phyloP scores from a whole-genome alignment of 92 coral and sea anemone species.

The Siderastrea siderea region DNA sequence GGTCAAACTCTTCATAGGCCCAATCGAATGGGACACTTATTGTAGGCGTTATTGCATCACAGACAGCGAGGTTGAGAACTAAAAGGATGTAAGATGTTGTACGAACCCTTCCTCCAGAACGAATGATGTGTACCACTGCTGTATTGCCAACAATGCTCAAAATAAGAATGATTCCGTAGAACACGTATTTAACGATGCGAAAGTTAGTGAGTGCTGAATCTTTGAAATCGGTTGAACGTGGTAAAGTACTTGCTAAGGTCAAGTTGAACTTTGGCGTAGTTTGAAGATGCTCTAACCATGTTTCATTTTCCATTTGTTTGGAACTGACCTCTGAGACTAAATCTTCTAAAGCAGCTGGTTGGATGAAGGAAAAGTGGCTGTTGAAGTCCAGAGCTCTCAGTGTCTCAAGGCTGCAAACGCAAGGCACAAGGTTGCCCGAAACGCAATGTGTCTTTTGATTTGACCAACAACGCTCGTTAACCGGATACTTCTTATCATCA shows the following conservation, averaged over 20 bases:
- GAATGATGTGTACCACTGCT: slow-evolving; percentile 72
- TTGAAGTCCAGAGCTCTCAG: too few species aligned
- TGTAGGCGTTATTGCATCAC: slow-evolving; percentile 82
- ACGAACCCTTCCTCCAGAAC: slow-evolving; percentile 41
- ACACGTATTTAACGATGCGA: slow-evolving; percentile 43
- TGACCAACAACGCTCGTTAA: not conserved
- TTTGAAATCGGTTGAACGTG: not conserved
- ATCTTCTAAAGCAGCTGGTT: not conserved
- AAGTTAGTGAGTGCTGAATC: slow-evolving; percentile 8
- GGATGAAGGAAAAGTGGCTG: too few species aligned
- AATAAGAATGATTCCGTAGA: slow-evolving; percentile 61
- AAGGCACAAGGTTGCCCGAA: too few species aligned
- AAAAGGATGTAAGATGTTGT: slow-evolving; percentile 79
- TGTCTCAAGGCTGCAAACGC: too few species aligned
- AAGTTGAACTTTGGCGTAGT: not conserved
- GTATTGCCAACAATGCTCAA: slow-evolving; percentile 79
- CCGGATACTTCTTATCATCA: not conserved
- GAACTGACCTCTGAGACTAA: not conserved
- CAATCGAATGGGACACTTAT: slow-evolving; percentile 88
- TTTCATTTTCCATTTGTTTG: not conserved
- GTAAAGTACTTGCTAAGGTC: not conserved
- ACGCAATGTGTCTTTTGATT: too few species aligned
- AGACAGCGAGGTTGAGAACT: slow-evolving; percentile 79
- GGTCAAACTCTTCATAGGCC: slow-evolving; percentile 62
- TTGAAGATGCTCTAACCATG: not conserved